Base-by-base conservation (phyloP, 37 sponge, comb jelly and placozoan species). In the Amphimedon queenslandica region DNA sequence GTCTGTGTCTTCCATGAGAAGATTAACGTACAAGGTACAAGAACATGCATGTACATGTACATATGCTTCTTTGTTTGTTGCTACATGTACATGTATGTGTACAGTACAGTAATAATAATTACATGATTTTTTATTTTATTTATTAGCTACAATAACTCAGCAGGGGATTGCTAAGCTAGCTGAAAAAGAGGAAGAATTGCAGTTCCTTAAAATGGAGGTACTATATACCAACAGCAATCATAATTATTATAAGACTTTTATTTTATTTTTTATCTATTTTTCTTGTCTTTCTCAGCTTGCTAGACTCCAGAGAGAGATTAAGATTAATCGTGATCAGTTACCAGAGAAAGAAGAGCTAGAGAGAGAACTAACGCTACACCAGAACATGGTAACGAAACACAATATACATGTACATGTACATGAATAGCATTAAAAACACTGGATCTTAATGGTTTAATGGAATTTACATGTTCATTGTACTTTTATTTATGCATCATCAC, bases 1-100 rank as follows among this genome's bases (percentile, higher is more conserved):
- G 87, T 89, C 28, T 87, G 90, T 57, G 92, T 98, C 38, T 98
- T 98, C 70, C 90, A 98, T 65, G 99, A 98, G 84, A 89, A 82
- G 55, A 66, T 84, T 8, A 98, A 98, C 53, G 72, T 95, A 10
- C 90, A 92, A 43, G 93, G 87, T 87, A 69, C 36, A 31, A 24
- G 10, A 40, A 5, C 60, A 25, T 24, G 53, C 28, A 53, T 71
- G 29, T 51, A 71, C 30, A 25, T 68, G 69, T 37, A 68, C 6
- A 36, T 68, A 38, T 4, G 6, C 3, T 33, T 65, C 23, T 65
- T 2, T 65, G 66, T 65, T 1, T 65, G 53, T 47, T 47, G 53
- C 53, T 47, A 13, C 13, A 47, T 47, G 53, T 47, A 13, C 13
- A 13, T 47, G 53, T 47, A 13, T 47, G 55, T 24, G 32, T 10